A percentile compares a stretch with the other conserved stretches of the same genome.
Conservation (phyloP, 2,113 vertebrate species). For the Arenaria interpres region DNA sequence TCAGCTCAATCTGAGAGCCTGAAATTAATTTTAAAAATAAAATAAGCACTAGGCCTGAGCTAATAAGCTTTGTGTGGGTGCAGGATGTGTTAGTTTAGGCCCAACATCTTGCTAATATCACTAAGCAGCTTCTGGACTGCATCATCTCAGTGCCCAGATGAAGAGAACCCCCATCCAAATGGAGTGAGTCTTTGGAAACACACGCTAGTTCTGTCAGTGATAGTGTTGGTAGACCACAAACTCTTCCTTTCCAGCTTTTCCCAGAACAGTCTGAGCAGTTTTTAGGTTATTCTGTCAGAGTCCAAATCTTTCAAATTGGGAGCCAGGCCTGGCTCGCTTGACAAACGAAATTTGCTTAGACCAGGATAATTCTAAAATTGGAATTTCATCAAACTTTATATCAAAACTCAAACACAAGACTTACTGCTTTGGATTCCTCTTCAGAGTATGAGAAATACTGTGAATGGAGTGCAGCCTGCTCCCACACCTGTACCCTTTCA, state of each 20-base stretch:
- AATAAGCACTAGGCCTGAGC: not conserved
- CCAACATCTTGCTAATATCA: not conserved
- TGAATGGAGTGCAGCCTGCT: not conserved
- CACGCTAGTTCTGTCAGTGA: not conserved
- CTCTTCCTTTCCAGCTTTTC: not conserved
- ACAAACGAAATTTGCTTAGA: not conserved
- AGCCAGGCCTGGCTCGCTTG: not conserved
- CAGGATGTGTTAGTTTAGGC: not conserved
- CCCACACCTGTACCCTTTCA: not conserved
- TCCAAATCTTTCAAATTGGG: not conserved
- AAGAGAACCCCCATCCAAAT: not conserved
- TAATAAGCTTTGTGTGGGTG: not conserved
- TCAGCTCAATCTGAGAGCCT: not conserved
- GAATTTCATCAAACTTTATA: not conserved
- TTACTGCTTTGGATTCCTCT: not conserved
- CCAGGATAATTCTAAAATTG: not conserved
- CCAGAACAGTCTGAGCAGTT: not conserved
- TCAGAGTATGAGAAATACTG: not conserved
- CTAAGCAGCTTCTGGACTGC: not conserved
- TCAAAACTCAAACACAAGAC: not conserved
- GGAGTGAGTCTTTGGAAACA: not conserved
- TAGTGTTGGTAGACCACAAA: not conserved
- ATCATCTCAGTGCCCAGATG: not conserved
- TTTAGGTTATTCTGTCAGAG: not conserved
- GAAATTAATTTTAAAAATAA: not conserved